phyloP scores from a whole-genome alignment of 2,113 vertebrate species.

The Suricata suricatta region DNA sequence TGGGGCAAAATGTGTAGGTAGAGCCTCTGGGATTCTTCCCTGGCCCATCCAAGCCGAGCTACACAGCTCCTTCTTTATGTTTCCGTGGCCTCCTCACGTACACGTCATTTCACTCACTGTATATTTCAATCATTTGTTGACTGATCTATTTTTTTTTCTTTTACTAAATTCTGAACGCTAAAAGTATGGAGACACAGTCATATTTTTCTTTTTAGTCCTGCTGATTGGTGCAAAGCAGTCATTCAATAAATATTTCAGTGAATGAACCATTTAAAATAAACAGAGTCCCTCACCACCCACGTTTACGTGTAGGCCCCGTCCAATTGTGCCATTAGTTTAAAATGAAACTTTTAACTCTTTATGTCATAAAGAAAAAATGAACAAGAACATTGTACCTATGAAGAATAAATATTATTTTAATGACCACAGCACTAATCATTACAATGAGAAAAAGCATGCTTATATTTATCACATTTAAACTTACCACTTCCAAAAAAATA shows the following conservation, averaged over 20 bases:
- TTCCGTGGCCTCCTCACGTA: not conserved
- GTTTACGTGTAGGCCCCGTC: constrained; percentile 44
- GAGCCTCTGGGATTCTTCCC: not conserved
- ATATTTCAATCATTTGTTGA: not conserved
- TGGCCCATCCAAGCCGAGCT: not conserved
- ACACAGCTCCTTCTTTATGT: not conserved
- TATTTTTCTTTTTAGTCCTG: not conserved
- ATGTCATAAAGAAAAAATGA: constrained; percentile 69
- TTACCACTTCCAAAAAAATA: constrained; percentile 69
- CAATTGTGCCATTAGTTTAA: constrained; percentile 39
- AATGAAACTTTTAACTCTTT: constrained; percentile 59
- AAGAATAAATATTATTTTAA: constrained; percentile 80
- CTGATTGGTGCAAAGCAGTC: not conserved
- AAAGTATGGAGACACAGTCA: not conserved
- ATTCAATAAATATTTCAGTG: constrained; percentile 1
- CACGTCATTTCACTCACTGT: not conserved
- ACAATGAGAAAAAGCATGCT: constrained; percentile 77
- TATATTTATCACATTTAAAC: constrained; percentile 77
- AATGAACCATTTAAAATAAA: constrained; percentile 33
- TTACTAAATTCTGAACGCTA: not conserved
- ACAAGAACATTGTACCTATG: constrained; percentile 79
- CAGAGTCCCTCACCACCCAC: constrained; percentile 41
- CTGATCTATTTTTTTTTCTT: not conserved
- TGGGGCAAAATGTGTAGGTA: not conserved
- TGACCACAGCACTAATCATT: constrained; percentile 73